Conservation (phyloP, 2,797 vertebrate genomes). For the Margarornis squamiger region DNA sequence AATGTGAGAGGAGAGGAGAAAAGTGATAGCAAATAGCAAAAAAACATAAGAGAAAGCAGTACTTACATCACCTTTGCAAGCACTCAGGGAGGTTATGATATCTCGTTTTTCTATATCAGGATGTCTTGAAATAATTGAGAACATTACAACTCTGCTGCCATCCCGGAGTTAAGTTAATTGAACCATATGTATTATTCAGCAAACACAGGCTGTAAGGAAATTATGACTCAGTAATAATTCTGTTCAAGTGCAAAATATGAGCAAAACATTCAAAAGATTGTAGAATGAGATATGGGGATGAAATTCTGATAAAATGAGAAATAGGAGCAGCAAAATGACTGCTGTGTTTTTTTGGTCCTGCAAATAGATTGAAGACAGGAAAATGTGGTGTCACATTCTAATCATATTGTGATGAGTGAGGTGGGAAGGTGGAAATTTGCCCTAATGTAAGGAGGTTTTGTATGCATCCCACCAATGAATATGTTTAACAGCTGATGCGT, state of each 20-base stretch:
- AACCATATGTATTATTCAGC: conserved; percentile 11
- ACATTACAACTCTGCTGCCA: neutral
- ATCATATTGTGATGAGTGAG: neutral
- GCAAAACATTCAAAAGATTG: neutral
- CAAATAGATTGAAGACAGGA: neutral
- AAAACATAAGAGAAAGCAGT: neutral
- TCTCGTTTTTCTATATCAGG: neutral
- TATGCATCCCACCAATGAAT: neutral
- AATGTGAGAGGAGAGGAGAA: neutral
- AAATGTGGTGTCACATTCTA: neutral
- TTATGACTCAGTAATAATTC: conserved; percentile 12
- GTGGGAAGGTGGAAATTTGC: neutral
- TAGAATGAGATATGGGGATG: neutral
- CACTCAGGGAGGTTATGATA: neutral
- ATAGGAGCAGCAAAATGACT: neutral
- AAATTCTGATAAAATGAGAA: neutral
- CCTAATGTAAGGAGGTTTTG: neutral
- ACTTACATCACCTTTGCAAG: neutral
- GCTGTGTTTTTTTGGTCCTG: neutral
- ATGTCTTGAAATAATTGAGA: conserved; percentile 11
- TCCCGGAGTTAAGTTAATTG: conserved; percentile 24
- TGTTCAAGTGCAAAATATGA: neutral
- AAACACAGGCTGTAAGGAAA: conserved; percentile 23
- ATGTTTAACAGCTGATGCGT: neutral
- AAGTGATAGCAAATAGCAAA: neutral